phyloP scores from a whole-genome alignment of 1,140 invertebrate genomes.

The Dysdera silvatica region DNA sequence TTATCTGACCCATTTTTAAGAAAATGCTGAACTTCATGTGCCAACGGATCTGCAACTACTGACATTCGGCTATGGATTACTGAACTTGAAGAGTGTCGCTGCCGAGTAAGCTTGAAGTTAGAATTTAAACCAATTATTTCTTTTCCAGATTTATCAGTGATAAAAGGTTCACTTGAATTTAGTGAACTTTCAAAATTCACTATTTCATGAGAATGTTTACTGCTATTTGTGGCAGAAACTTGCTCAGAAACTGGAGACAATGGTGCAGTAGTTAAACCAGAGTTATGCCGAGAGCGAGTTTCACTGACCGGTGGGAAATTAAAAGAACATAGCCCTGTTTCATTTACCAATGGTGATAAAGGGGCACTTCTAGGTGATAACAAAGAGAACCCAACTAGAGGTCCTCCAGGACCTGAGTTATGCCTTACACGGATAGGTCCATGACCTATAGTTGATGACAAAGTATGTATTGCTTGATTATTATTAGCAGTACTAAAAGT shows the following conservation, averaged over 20 bases:
- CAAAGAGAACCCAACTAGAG: constrained; percentile 1
- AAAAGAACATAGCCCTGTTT: constrained; percentile 11
- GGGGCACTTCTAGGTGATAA: constrained; percentile 32
- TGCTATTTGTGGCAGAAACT: constrained; percentile 23
- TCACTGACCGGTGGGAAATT: constrained; percentile 22
- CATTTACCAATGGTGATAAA: constrained; percentile 33
- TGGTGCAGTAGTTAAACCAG: constrained; percentile 31
- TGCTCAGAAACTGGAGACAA: constrained; percentile 27
- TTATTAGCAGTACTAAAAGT: constrained; percentile 26
- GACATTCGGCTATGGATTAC: constrained; percentile 11
- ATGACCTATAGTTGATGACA: not conserved
- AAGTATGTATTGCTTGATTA: constrained; percentile 11
- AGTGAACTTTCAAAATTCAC: too few relatives aligned
- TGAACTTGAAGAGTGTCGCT: constrained; percentile 15
- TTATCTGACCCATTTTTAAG: constrained; percentile 1
- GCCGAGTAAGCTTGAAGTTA: constrained; percentile 12
- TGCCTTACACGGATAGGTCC: constrained; percentile 28
- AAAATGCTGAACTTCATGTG: constrained; percentile 22
- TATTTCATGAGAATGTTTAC: constrained; percentile 26
- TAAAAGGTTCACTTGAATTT: too few relatives aligned
- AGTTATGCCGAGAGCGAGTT: constrained; percentile 33
- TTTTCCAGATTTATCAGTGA: too few relatives aligned
- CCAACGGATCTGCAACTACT: constrained; percentile 4
- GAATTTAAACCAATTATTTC: not conserved
- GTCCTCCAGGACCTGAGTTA: constrained; percentile 34